These are phyloP conservation scores for Cercocebus atys DNA, from an alignment of 2,113 vertebrate genomes.

Conservation along the genomic window DNA sequence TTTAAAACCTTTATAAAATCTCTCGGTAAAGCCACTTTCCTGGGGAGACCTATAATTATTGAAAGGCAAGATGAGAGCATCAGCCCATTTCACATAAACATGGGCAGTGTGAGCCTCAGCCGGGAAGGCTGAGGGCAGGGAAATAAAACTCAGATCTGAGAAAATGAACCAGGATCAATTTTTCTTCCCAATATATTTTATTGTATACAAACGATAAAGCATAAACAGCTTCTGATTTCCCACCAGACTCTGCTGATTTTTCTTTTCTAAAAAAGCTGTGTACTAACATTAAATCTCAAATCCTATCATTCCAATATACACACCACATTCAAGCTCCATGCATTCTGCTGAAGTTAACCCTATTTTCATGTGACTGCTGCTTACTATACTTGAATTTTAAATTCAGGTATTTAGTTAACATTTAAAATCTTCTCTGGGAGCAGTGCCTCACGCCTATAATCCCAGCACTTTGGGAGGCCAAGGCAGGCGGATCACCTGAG, in stretches of 20 bases:
- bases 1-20: slow-evolving; percentile 82
- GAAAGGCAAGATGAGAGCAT: slow-evolving; percentile 64
- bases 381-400: slow-evolving; percentile 59
- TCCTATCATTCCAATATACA: slow-evolving; percentile 25
- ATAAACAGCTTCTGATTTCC: slow-evolving; percentile 83
- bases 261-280: slow-evolving; percentile 58
- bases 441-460: too few species aligned
- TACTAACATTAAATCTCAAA: slow-evolving; percentile 57
- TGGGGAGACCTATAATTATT: slow-evolving; percentile 83
- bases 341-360: slow-evolving; percentile 11
- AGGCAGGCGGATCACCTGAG: too few species aligned
- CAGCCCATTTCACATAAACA: slow-evolving; percentile 73
- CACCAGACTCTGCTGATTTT: slow-evolving; percentile 70
- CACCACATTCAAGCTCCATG: neutral
- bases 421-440: slow-evolving; percentile 38
- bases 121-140: slow-evolving; percentile 36
- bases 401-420: slow-evolving; percentile 69
- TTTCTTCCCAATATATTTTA: slow-evolving; percentile 74
- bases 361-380: neutral
- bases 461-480: too few species aligned
- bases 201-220: slow-evolving; percentile 81
- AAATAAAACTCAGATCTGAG: slow-evolving; percentile 70
- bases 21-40: slow-evolving; percentile 75
- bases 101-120: neutral
- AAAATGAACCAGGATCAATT: slow-evolving; percentile 80